Percentiles rank a stretch among this genome's conserved stretches.
Evolutionary conservation across 1,140 invertebrate genomes (phyloP).

Genomic region (Dendrolimus kikuchii): DNA sequence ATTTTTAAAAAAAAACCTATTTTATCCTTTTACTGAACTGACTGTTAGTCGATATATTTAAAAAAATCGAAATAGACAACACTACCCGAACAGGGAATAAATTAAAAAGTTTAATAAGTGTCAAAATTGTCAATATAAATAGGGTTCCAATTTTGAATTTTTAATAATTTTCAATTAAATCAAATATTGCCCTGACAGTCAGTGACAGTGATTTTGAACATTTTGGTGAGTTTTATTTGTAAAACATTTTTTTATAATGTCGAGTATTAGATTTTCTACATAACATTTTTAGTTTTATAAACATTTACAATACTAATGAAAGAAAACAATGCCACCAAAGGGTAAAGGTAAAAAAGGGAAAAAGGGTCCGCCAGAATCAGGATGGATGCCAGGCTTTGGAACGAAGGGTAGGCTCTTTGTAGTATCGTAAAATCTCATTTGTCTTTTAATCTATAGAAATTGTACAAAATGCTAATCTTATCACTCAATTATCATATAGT

Average conservation of each 20-base stretch:
- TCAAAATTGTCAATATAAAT: conserved; percentile 6
- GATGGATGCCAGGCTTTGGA: conserved; percentile 62
- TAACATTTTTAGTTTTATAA: conserved; percentile 18
- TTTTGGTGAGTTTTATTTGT: conserved; percentile 39
- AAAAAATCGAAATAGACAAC: too few relatives aligned
- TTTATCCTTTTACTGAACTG: too few relatives aligned
- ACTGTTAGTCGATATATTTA: too few relatives aligned
- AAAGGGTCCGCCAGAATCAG: conserved; percentile 54
- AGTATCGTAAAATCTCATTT: too few relatives aligned
- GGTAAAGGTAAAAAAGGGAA: conserved; percentile 34
- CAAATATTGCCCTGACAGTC: conserved; percentile 4
- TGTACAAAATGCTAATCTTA: too few relatives aligned
- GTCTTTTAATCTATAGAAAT: too few relatives aligned
- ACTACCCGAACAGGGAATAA: too few relatives aligned
- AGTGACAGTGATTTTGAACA: conserved; percentile 12
- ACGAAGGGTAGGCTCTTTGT: conserved; percentile 44
- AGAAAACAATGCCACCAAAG: conserved; percentile 48
- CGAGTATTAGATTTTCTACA: conserved; percentile 37
- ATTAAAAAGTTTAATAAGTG: too few relatives aligned
- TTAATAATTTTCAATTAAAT: conserved; percentile 20
- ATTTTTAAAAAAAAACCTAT: too few relatives aligned
- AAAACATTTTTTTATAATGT: conserved; percentile 37
- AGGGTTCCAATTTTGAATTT: conserved; percentile 22
- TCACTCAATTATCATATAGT: too few relatives aligned
- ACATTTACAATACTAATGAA: conserved; percentile 26